Conservation (phyloP, 2,797 vertebrate species). For the Gymnopithys bicolor region DNA sequence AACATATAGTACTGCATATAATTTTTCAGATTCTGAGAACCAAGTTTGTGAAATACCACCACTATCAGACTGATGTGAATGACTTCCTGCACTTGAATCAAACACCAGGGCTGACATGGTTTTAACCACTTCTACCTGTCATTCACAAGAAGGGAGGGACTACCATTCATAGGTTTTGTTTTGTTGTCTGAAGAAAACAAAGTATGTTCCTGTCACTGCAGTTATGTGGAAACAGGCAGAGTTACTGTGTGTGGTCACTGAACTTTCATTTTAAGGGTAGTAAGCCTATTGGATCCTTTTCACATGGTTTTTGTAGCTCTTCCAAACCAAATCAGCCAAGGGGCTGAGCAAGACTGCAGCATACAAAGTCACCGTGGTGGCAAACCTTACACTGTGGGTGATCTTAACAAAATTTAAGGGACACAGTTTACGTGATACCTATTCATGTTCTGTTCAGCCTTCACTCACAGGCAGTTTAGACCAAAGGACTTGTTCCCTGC, state of each 20-base stretch:
- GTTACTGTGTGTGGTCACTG: not conserved
- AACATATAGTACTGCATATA: not conserved
- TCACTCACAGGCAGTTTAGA: not conserved
- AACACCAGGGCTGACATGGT: not conserved
- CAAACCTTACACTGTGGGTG: not conserved
- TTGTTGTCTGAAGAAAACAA: not conserved
- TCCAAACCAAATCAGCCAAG: not conserved
- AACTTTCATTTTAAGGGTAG: not conserved
- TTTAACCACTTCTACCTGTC: not conserved
- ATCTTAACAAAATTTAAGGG: not conserved
- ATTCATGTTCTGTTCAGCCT: not conserved
- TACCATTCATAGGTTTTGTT: not conserved
- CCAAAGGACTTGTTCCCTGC: not conserved
- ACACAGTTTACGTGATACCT: not conserved
- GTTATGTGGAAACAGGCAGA: not conserved
- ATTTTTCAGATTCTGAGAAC: not conserved
- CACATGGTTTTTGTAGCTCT: not conserved
- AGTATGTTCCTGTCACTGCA: not conserved
- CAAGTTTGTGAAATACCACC: not conserved
- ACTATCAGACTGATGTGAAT: not conserved
- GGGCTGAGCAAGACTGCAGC: accelerated
- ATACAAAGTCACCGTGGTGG: not conserved
- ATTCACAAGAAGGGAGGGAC: not conserved
- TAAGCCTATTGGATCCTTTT: not conserved
- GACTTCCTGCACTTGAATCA: not conserved